Evolutionary conservation across 2,113 vertebrate species (phyloP), one percentile per base, ranked within the genome.

Genomic region (Phrynosoma platyrhinos): DNA sequence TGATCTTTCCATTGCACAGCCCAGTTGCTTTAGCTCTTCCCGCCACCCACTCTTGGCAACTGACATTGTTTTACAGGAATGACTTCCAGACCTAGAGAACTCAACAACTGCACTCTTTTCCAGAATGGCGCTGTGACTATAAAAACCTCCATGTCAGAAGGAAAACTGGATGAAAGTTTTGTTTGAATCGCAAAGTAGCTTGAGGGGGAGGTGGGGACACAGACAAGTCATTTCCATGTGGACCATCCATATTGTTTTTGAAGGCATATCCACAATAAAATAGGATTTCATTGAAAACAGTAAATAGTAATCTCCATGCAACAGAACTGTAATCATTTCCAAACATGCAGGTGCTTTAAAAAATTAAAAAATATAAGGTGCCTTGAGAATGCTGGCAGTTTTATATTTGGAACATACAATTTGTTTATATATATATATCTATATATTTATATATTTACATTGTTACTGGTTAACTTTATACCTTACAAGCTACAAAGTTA

Each of bases 401-500:
- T 97, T 95, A 96, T 93, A 96, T 96, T 96, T 96, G 95, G 95
- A 97, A 97, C 97, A 97, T 97, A 96, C 92, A 94, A 84, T 95
- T 96, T 94, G 86, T 95, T 93, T 91, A 69, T 82, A 68, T 87
- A 77, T 86, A 74, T 90, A 87, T 90, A 66, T 90, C 0, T 91
- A 27, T 93, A 89, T 95, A 90, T 90, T 89, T 95, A 93, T 95
- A 94, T 96, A 97, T 97, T 95, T 96, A 97, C 96, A 97, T 94
- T 89, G 89, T 95, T 97, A 96, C 92, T 95, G 95, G 94, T 95
- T 94, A 96, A 87, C 94, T 94, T 96, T 96, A 62, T 62, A 96
- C 96, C 97, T 90, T 97, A 97, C 97, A 98, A 98, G 98, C 98
- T 96, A 98, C 97, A 97, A 96, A 96, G 97, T 97, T 97, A 98